Base-by-base conservation (phyloP, 2,113 vertebrate species). In the Hassar affinis region DNA sequence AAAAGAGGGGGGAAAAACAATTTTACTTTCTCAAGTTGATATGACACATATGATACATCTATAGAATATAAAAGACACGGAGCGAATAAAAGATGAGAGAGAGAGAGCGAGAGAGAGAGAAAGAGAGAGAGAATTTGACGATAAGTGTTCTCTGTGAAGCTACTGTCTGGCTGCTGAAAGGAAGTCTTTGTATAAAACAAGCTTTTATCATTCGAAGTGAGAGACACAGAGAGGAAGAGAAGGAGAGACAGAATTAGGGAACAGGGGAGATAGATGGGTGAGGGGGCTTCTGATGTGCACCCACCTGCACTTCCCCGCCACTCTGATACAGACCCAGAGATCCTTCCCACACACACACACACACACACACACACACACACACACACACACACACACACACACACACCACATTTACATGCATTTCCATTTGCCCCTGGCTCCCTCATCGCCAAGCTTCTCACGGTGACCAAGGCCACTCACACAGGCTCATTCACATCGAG, bases 171-270 rank as follows among this genome's bases (percentile, higher is more conserved):
- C 74, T 78, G 81, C 81, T 87, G 81, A 87, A 87, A 87, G 84
- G 81, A 84, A 80, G 81, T 83, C 86, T 87, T 85, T 85, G 84
- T 87, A 85, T 87, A 78, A 87, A 84, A 88, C 76, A 86, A 85
- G 82, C 87, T 88, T 86, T 86, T 85, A 86, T 86, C 85, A 85
- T 77, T 84, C 25, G 74, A 81, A 79, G 68, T 27, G 59, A 72
- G 69, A 72, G 54, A 74, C 33, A 71, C 45, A 74, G 56, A 78
- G 45, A 78, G 77, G 72, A 18, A 79, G 85, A 54, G 15, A 54
- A 22, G 20, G 56, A 33, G 57, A n/a, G 57, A 66, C 74, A 76
- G 84, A 85, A 75, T 61, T 51, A 49, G 68, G 49, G 85, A 80
- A 30, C 62, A 69, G 49, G n/a, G 9, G 79, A 69, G 64, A 56